phyloP scores from a whole-genome alignment of 2,797 vertebrate genomes.

The Hybognathus amarus region DNA sequence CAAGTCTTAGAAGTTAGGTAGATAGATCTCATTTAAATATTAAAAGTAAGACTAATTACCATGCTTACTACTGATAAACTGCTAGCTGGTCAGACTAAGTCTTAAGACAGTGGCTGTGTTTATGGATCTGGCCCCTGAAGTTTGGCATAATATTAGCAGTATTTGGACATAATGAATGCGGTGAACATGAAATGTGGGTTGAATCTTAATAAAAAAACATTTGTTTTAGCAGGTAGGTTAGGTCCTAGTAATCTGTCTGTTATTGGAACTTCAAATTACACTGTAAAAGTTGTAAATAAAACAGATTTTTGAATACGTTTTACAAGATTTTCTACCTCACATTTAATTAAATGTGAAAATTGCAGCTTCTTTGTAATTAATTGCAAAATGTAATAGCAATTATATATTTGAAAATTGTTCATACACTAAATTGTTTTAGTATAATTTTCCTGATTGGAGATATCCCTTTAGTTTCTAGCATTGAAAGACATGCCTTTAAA shows the following conservation, averaged over 20 bases:
- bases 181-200: not conserved
- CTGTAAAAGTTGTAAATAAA: not conserved
- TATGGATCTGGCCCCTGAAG: not conserved
- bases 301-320: not conserved
- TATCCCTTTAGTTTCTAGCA: slow-evolving; percentile 48
- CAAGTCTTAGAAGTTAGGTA: not conserved
- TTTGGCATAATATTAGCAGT: not conserved
- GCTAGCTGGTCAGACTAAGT: not conserved
- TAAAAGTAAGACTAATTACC: not conserved
- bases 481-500: slow-evolving; percentile 44
- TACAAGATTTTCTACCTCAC: not conserved
- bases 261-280: not conserved
- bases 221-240: not conserved
- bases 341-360: not conserved
- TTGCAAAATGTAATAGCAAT: not conserved
- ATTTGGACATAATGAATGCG: not conserved
- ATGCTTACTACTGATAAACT: not conserved
- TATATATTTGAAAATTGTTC: not conserved
- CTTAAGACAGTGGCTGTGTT: not conserved
- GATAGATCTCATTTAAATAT: not conserved
- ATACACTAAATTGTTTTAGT: not conserved
- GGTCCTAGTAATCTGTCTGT: not conserved
- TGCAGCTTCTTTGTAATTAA: not conserved
- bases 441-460: slow-evolving; percentile 14
- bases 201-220: not conserved